Conservation (phyloP, 2,113 vertebrate genomes). For the Cyanocitta stelleri region DNA sequence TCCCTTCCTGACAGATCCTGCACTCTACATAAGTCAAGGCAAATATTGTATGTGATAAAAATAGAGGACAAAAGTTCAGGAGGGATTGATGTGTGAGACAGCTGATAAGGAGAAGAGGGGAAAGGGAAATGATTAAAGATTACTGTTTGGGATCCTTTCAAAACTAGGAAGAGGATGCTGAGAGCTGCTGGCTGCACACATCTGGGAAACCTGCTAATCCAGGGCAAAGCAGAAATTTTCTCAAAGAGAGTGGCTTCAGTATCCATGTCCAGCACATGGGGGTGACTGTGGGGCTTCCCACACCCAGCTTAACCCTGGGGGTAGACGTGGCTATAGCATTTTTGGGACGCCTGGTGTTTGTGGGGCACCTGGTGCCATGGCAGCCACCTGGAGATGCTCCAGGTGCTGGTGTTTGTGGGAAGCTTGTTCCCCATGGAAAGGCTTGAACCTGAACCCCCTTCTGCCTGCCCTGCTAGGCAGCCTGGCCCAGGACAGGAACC, state of each 20-base stretch:
- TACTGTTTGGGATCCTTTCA: not conserved
- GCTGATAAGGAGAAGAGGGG: slow-evolving; percentile 40
- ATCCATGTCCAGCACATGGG: not conserved
- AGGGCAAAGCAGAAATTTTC: not conserved
- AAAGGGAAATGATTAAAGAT: slow-evolving; percentile 9
- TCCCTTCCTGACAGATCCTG: slow-evolving; percentile 1
- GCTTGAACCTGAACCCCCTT: not conserved
- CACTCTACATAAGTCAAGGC: slow-evolving; percentile 33
- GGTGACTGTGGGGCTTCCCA: not conserved
- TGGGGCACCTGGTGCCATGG: not conserved
- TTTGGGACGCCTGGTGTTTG: not conserved
- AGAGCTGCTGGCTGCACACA: not conserved
- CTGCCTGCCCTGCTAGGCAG: not conserved
- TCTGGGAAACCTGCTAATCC: not conserved
- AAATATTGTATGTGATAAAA: slow-evolving; percentile 36
- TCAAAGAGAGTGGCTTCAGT: not conserved
- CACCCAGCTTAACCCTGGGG: not conserved
- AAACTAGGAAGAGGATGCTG: not conserved
- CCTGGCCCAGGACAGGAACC: not conserved
- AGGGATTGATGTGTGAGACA: slow-evolving; percentile 29
- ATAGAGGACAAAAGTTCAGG: slow-evolving; percentile 41
- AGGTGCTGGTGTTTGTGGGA: not conserved
- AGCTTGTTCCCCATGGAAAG: not conserved
- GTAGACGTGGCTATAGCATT: accelerated
- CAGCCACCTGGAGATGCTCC: not conserved